phyloP scores from a whole-genome alignment of 37 sponge, comb jelly and placozoan species.

The Theonella swinhoei region DNA sequence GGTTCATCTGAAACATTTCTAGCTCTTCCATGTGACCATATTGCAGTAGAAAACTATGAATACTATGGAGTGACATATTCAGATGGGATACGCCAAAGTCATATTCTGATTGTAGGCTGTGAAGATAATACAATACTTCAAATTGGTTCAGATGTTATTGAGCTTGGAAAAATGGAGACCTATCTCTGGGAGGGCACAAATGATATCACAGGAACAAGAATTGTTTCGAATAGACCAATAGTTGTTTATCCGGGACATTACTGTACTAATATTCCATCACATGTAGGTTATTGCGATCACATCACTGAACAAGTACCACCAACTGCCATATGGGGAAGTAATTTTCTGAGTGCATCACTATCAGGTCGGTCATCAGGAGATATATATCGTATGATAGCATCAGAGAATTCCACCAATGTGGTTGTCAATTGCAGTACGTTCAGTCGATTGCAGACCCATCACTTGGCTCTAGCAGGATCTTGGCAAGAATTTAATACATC shows the following conservation, averaged over 20 bases:
- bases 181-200: not conserved
- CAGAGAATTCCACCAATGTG: slow-evolving; percentile 34
- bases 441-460: not conserved
- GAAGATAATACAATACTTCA: slow-evolving; percentile 52
- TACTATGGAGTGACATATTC: slow-evolving; percentile 41
- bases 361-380: slow-evolving; percentile 12
- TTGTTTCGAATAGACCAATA: slow-evolving; percentile 33
- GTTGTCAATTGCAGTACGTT: slow-evolving; percentile 21
- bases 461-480: slow-evolving; percentile 1
- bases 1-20: slow-evolving; percentile 57
- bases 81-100: not conserved
- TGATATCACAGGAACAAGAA: slow-evolving; percentile 51
- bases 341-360: slow-evolving; percentile 45
- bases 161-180: slow-evolving; percentile 15
- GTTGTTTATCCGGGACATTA: slow-evolving; percentile 27
- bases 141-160: slow-evolving; percentile 16
- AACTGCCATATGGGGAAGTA: slow-evolving; percentile 64
- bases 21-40: slow-evolving; percentile 34
- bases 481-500: slow-evolving; percentile 7
- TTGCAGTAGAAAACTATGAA: slow-evolving; percentile 31
- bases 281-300: slow-evolving; percentile 43
- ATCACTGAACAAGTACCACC: slow-evolving; percentile 68
- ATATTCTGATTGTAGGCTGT: slow-evolving; percentile 33
- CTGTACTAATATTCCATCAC: slow-evolving; percentile 23
- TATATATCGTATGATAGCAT: slow-evolving; percentile 33